Evolutionary conservation across 2,113 vertebrate species (phyloP), one percentile per base, ranked within the genome.

Genomic region (Rhynchomys soricoides): DNA sequence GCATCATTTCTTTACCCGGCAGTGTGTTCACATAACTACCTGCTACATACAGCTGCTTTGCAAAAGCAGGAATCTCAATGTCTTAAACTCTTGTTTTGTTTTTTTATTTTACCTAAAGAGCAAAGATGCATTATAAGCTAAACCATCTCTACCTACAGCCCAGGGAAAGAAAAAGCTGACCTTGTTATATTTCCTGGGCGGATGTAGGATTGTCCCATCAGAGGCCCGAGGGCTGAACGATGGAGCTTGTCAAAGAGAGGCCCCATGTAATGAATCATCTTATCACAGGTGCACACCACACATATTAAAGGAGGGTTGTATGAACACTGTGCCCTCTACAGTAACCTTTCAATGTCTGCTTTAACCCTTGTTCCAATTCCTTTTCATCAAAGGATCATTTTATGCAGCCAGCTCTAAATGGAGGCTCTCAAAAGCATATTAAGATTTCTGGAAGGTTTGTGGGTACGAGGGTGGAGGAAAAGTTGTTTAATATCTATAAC

Each of bases 211-310:
- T 99, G 99, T 99, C 99, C 99, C 99, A 99, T 99, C 99, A 99
- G 99, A 99, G 99, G 99, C 99, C 99, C 97, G 98, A 99, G 99
- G 99, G 99, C 99, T 99, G 99, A 99, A 99, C 99, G 99, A 99
- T 99, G 99, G 99, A 97, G 98, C 99, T 99, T 99, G 99, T 99
- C 99, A 99, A 99, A 99, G 98, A 98, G 97, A 98, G 97, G 98
- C 98, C 98, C 98, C 99, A 98, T 99, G 99, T 99, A 99, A 99
- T 99, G 99, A 99, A 99, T 99, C 99, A 99, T 99, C 99, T 99
- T 99, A 99, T 99, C 99, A 98, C 99, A 99, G 99, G 99, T 99
- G 99, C 99, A 99, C 99, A 99, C 98, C 97, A 98, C 99, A 99
- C 99, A 99, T 99, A 99, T 99, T 99, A 99, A 99, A 99, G 99